Evolutionary conservation across 2,113 vertebrate genomes (phyloP).

Genomic region (Engraulis encrasicolus): DNA sequence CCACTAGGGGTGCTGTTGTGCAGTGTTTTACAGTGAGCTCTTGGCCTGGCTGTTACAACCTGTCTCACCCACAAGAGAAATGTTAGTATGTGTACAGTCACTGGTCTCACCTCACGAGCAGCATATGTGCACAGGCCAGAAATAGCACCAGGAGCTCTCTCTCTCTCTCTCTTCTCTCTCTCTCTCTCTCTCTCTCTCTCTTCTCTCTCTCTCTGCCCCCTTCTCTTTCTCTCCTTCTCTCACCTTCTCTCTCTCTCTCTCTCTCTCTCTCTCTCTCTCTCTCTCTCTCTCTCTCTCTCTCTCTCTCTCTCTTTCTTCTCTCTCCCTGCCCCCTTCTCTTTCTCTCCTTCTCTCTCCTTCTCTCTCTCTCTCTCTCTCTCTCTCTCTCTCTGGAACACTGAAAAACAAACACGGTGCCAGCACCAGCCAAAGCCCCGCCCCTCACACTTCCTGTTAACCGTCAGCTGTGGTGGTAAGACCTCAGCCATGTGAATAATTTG

Average conservation of each 20-base stretch:
- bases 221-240: too few relatives aligned
- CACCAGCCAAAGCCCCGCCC: background rate
- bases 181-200: background rate
- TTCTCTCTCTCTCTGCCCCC: background rate
- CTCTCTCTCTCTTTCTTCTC: background rate
- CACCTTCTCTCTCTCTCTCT: background rate
- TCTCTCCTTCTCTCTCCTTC: too few relatives aligned
- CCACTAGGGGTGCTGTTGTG: slow-evolving; percentile 6
- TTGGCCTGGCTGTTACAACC: background rate
- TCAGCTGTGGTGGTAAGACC: background rate
- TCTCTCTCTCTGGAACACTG: too few relatives aligned
- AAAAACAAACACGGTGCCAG: background rate
- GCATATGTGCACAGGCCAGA: background rate
- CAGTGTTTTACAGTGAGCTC: background rate
- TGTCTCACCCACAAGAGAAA: background rate
- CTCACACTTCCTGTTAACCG: background rate
- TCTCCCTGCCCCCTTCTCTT: too few relatives aligned
- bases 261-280: background rate
- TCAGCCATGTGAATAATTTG: background rate
- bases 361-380: background rate
- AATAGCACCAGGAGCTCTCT: background rate
- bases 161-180: background rate
- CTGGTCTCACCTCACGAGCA: background rate
- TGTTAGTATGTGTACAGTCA: too few relatives aligned
- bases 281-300: background rate